phyloP scores from a whole-genome alignment of 2,113 vertebrate species.

The Oxygymnocypris stewartii region DNA sequence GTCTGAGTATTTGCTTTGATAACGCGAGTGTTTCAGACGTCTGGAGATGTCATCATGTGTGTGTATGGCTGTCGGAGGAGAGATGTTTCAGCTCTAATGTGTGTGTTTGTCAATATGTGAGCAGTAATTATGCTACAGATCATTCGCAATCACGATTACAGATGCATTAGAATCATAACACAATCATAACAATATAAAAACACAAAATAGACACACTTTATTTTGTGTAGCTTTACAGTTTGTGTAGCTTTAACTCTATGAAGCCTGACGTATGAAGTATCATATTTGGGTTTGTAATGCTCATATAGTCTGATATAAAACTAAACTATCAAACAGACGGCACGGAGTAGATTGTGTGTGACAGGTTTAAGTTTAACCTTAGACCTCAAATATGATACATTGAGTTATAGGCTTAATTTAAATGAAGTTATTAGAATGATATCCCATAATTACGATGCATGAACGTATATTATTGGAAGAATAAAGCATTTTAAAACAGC shows the following conservation, averaged over 20 bases:
- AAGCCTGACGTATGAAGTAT: no score
- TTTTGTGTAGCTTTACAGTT: no score
- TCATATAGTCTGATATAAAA: no score
- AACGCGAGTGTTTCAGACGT: background rate
- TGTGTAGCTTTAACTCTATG: no score
- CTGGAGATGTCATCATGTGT: background rate
- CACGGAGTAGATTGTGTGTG: no score
- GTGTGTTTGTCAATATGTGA: background rate
- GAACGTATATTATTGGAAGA: background rate
- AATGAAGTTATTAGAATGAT: background rate
- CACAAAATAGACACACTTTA: background rate
- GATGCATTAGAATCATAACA: background rate
- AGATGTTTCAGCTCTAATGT: background rate
- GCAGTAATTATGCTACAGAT: background rate
- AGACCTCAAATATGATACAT: background rate
- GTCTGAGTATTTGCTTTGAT: background rate
- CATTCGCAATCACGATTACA: no score
- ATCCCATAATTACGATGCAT: background rate
- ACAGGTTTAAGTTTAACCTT: no score
- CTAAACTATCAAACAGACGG: no score
- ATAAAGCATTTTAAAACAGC: background rate
- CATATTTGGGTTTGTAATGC: no score
- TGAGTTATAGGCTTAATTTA: background rate
- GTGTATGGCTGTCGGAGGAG: background rate
- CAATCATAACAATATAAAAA: background rate